These are phyloP conservation scores for Cataglyphis livida DNA, from an alignment of 2,888 invertebrate genomes.

Conservation along the genomic window DNA sequence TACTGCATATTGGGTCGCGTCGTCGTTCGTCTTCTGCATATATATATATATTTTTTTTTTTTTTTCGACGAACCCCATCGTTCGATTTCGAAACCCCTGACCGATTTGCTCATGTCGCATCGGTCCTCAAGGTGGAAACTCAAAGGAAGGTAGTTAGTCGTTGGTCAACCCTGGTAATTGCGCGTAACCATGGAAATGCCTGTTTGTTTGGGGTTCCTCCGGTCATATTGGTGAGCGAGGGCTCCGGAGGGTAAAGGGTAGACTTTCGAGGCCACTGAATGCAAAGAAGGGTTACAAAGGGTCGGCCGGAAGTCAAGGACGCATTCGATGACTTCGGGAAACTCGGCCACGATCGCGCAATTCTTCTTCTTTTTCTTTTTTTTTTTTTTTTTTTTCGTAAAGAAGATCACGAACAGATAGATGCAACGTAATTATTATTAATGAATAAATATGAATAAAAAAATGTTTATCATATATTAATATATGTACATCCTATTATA, in stretches of 20 bases:
- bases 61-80: slow-evolving; percentile 57
- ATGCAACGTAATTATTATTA: not conserved
- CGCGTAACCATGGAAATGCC: slow-evolving; percentile 83
- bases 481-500: not conserved
- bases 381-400: not conserved
- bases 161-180: slow-evolving; percentile 81
- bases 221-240: slow-evolving; percentile 68
- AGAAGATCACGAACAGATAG: not conserved
- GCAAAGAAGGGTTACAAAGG: slow-evolving; percentile 81
- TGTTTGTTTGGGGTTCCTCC: slow-evolving; percentile 81
- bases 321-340: slow-evolving; percentile 74
- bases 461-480: not conserved
- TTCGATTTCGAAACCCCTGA: slow-evolving; percentile 72
- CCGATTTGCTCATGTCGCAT: slow-evolving; percentile 73
- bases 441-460: not conserved
- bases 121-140: slow-evolving; percentile 78
- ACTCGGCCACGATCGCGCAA: slow-evolving; percentile 68
- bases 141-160: slow-evolving; percentile 78
- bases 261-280: slow-evolving; percentile 77
- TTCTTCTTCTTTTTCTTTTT: not conserved
- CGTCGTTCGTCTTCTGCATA: slow-evolving; percentile 35
- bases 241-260: slow-evolving; percentile 73
- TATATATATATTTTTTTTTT: not conserved
- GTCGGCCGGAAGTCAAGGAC: slow-evolving; percentile 82
- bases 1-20: slow-evolving; percentile 76